Base-by-base conservation (phyloP, 2,797 vertebrate species). In the Pagetopsis macropterus region DNA sequence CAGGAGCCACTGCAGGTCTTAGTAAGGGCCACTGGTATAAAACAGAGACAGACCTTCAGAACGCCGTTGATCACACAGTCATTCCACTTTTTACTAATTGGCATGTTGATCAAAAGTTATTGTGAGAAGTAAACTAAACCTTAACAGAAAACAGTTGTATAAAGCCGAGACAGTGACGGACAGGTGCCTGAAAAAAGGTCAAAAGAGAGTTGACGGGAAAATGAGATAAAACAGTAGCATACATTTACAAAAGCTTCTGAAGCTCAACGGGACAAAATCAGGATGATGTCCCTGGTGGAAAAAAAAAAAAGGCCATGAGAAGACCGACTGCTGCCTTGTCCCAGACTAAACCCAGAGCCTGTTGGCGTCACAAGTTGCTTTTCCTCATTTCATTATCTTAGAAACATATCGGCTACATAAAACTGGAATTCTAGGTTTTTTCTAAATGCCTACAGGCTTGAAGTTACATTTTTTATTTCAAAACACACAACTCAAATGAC, bases 221-320 rank as follows among this genome's bases (percentile, higher is more conserved):
- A 52, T 21, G 57, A 41, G 65, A 41, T 59, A 61, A 62, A 72
- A 67, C 70, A 72, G 72, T 31, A 65, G 61, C 69, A 65, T 62
- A 62, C 66, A 74, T 84, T 82, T 79, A 85, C 63, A 79, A 61
- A 87, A 54, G 75, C 72, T 78, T 83, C 49, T 67, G 64, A 78
- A 67, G 72, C 19, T 40, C 54, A 72, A 60, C 12, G 68, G 37
- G 59, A 70, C 65, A 49, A 62, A 56, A 59, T 54, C n/a, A 60
- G 58, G 27, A 65, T 33, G 66, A 43, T 5, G 31, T 51, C 61
- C 58, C 9, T 11, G 45, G 43, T 37, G 40, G 31, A 21, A 16
- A 21, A 21, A 31, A 21, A 31, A 37, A 61, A 77, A 77, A 75
- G 72, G 61, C 69, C 58, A 14, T 52, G 44, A 33, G 59, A 70